phyloP scores from a whole-genome alignment of 2,113 vertebrate genomes.

The Neoarius graeffei region DNA sequence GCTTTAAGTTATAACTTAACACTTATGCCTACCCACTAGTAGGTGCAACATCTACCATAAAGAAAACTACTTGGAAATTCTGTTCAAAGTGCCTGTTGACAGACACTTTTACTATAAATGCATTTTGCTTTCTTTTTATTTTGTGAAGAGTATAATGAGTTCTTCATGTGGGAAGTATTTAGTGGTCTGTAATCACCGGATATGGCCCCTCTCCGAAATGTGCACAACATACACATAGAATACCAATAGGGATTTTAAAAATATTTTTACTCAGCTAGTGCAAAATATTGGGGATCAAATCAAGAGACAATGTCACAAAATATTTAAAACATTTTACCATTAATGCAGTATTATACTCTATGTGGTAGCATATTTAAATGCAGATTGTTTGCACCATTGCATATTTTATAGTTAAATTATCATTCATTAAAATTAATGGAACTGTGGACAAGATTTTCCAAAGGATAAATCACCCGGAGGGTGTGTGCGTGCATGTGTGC shows the following conservation, averaged over 20 bases:
- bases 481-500: background rate
- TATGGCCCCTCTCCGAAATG: background rate
- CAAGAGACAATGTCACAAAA: background rate
- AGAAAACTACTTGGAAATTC: background rate
- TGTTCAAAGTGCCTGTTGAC: background rate
- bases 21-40: background rate
- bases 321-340: background rate
- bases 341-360: background rate
- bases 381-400: background rate
- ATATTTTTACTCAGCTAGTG: background rate
- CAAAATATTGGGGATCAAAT: background rate
- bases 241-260: background rate
- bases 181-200: background rate
- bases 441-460: background rate
- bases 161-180: background rate
- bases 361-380: background rate
- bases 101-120: too few species aligned
- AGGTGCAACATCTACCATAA: background rate
- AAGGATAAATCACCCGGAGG: background rate
- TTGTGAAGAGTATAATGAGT: background rate
- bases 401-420: background rate
- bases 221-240: background rate
- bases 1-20: background rate
- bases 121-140: background rate
- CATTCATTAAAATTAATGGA: background rate